A percentile compares a stretch with the other conserved stretches of the same genome.
Conservation (phyloP, 2,888 invertebrate species). For the Drosophila lacicola region DNA sequence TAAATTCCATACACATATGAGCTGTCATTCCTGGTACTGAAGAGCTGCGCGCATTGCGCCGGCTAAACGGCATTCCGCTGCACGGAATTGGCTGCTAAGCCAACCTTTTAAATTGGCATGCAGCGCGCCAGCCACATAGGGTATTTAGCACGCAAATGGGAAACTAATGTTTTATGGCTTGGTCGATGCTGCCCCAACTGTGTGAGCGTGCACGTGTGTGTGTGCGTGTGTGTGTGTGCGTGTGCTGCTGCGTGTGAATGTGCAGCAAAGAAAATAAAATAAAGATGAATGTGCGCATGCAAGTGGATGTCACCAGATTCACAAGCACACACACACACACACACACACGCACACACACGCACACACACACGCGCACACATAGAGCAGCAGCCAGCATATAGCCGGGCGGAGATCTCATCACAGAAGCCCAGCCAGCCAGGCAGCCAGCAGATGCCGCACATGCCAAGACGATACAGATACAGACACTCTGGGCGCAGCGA, state of each 20-base stretch:
- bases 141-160: slow-evolving; percentile 79
- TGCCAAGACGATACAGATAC: slow-evolving; percentile 78
- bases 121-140: slow-evolving; percentile 53
- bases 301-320: slow-evolving; percentile 77
- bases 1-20: slow-evolving; percentile 3
- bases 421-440: slow-evolving; percentile 66
- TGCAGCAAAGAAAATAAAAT: slow-evolving; percentile 56
- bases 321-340: slow-evolving; percentile 31
- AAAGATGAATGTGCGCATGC: slow-evolving; percentile 75
- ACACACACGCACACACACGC: slow-evolving; percentile 25
- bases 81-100: slow-evolving; percentile 21
- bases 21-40: slow-evolving; percentile 23
- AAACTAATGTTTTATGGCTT: slow-evolving; percentile 79
- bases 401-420: slow-evolving; percentile 64
- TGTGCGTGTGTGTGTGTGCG: slow-evolving; percentile 16
- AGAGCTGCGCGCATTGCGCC: slow-evolving; percentile 6
- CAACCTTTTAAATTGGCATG: slow-evolving; percentile 49
- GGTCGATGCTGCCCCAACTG: slow-evolving; percentile 48
- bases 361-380: slow-evolving; percentile 22
- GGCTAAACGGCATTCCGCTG: slow-evolving; percentile 39
- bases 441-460: slow-evolving; percentile 75
- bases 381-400: slow-evolving; percentile 19
- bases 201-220: slow-evolving; percentile 36
- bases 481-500: slow-evolving; percentile 72
- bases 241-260: slow-evolving; percentile 55